These are phyloP conservation scores for Orchestia grillus DNA, from an alignment of 1,140 invertebrate genomes.

Conservation along the genomic window DNA sequence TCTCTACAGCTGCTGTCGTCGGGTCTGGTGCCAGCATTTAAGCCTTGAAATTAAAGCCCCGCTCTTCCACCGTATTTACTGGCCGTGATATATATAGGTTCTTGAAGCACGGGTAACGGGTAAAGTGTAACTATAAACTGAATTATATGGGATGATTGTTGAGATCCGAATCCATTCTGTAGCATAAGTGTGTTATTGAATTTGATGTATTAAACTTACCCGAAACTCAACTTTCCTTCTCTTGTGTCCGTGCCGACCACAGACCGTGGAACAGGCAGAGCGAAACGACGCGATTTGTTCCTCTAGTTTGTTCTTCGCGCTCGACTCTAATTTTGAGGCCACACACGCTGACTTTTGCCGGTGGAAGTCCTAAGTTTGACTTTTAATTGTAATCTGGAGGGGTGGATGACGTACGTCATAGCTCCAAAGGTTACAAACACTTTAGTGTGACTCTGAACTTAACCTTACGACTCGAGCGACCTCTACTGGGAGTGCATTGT, in stretches of 20 bases:
- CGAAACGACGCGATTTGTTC: neutral
- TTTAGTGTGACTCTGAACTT: constrained; percentile 49
- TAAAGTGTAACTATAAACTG: neutral
- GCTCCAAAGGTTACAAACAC: constrained; percentile 18
- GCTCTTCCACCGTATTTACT: neutral
- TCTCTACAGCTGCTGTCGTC: neutral
- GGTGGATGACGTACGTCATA: constrained; percentile 33
- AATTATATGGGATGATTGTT: neutral
- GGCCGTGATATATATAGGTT: neutral
- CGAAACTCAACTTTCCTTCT: neutral
- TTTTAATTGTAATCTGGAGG: constrained; percentile 42
- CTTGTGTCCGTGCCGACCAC: neutral
- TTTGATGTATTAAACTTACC: too few species aligned
- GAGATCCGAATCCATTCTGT: too few species aligned
- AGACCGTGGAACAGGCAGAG: neutral
- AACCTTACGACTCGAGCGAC: constrained; percentile 25
- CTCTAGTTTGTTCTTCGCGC: neutral
- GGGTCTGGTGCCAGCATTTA: neutral
- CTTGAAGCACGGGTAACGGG: neutral
- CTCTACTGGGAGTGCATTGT: constrained; percentile 31
- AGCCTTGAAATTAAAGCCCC: neutral
- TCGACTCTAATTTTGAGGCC: neutral
- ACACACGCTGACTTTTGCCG: constrained; percentile 31
- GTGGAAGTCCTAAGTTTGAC: constrained; percentile 44
- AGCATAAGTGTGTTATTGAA: too few species aligned